Evolutionary conservation across 2,797 vertebrate genomes (phyloP).

Genomic region (Sparus aurata): DNA sequence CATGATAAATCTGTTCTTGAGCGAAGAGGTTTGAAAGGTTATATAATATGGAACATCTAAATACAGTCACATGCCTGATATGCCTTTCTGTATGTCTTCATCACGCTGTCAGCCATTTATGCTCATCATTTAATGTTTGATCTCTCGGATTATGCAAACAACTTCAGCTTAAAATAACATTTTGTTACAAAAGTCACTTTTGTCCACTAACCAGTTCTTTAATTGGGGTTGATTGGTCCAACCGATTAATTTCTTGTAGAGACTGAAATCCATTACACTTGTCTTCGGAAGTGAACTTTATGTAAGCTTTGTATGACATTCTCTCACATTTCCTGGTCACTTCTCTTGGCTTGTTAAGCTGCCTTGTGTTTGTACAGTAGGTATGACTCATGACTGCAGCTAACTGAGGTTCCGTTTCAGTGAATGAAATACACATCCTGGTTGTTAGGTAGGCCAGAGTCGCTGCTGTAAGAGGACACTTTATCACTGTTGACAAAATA

Average conservation of each 20-base stretch:
- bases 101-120: neutral
- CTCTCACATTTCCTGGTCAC: neutral
- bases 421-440: conserved; percentile 51
- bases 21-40: neutral
- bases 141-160: neutral
- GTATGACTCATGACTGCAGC: neutral
- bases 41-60: neutral
- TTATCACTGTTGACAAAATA: conserved; percentile 68
- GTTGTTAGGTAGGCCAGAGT: conserved; percentile 59
- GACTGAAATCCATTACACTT: neutral
- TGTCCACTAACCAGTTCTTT: neutral
- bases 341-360: neutral
- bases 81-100: neutral
- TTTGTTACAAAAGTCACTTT: neutral
- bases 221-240: neutral
- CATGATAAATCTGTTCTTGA: neutral
- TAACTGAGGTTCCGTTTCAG: neutral
- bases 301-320: neutral
- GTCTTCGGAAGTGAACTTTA: neutral
- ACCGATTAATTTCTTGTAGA: neutral
- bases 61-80: neutral
- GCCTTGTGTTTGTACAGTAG: neutral
- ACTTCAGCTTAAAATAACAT: neutral
- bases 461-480: conserved; percentile 14
- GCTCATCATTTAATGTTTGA: neutral